These are phyloP conservation scores for Drosophila atripex DNA, from an alignment of 2,888 invertebrate genomes.

Conservation along the genomic window DNA sequence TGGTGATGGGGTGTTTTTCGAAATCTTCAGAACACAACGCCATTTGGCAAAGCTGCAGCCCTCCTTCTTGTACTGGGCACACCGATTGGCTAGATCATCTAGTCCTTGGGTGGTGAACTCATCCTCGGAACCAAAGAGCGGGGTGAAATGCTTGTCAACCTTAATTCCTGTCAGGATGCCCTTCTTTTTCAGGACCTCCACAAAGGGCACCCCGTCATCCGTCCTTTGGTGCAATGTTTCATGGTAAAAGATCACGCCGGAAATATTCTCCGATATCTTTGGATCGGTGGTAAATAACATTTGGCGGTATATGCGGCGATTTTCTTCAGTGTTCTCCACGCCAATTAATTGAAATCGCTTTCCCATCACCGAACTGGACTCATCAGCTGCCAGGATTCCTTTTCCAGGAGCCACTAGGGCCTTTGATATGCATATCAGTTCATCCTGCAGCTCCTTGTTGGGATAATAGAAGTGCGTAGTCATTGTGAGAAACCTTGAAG, in stretches of 20 bases:
- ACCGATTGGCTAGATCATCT: constrained; percentile 95
- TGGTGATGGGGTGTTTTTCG: constrained; percentile 94
- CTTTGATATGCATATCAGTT: constrained; percentile 93
- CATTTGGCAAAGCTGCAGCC: constrained; percentile 99
- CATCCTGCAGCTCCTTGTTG: constrained; percentile 92
- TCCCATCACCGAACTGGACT: constrained; percentile 89
- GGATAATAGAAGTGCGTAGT: constrained; percentile 90
- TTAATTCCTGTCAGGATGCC: constrained; percentile 98
- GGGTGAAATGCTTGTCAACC: constrained; percentile 98
- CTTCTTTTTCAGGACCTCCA: constrained; percentile 91
- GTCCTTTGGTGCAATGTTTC: constrained; percentile 99
- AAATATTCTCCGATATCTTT: constrained; percentile 91
- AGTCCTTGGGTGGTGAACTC: constrained; percentile 99
- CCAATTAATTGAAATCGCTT: constrained; percentile 89
- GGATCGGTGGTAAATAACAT: constrained; percentile 93
- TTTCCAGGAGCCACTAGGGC: constrained; percentile 97
- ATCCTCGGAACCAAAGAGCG: constrained; percentile 95
- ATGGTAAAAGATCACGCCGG: constrained; percentile 98
- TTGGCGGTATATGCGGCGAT: constrained; percentile 93
- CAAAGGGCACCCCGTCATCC: constrained; percentile 92
- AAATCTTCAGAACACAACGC: constrained; percentile 97
- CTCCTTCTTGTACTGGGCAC: constrained; percentile 98
- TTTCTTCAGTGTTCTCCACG: constrained; percentile 96
- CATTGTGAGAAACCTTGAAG: constrained; percentile 84
- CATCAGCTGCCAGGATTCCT: constrained; percentile 98